phyloP scores from a whole-genome alignment of 1,140 invertebrate species.

The Trichomalopsis sarcophagae region DNA sequence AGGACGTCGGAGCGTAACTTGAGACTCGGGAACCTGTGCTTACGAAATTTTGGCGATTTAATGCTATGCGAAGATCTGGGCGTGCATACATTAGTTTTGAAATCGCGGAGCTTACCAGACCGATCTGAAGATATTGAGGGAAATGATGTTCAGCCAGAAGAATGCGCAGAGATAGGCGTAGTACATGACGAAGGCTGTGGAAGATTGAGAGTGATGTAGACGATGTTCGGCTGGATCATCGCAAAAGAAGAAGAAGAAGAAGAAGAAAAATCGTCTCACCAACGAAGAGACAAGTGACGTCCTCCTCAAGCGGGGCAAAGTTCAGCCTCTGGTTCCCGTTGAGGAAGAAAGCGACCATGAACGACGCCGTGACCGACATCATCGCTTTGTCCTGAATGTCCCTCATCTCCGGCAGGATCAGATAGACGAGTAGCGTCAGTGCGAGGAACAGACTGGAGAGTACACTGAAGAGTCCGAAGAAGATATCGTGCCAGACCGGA shows the following conservation, averaged over 20 bases:
- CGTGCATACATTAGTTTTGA: conserved; percentile 8
- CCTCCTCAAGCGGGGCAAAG: conserved; percentile 7
- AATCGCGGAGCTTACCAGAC: conserved; percentile 75
- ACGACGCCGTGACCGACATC: conserved; percentile 73
- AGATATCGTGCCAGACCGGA: conserved; percentile 59
- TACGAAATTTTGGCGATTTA: not conserved
- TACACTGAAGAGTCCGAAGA: conserved; percentile 72
- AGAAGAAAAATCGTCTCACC: conserved; percentile 65
- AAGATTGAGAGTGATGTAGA: not conserved
- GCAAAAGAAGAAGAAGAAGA: not conserved
- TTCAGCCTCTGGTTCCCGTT: conserved; percentile 15
- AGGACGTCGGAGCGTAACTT: conserved; percentile 73
- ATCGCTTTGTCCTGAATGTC: conserved; percentile 76
- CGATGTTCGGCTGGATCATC: not conserved
- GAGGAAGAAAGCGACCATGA: conserved; percentile 60
- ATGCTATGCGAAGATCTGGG: not conserved
- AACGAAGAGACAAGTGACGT: conserved; percentile 69
- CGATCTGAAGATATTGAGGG: conserved; percentile 79
- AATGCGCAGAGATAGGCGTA: conserved; percentile 80
- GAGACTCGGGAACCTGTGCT: conserved; percentile 67
- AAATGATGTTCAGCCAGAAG: conserved; percentile 81
- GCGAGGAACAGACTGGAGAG: conserved; percentile 78
- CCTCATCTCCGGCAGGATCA: conserved; percentile 76
- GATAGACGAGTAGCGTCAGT: conserved; percentile 77
- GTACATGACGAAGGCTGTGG: conserved; percentile 78